Percentiles rank a stretch among this genome's conserved stretches.
These are phyloP conservation scores for Malacoctenus gilli DNA, from an alignment of 2,797 vertebrate species.

Conservation along the genomic window DNA sequence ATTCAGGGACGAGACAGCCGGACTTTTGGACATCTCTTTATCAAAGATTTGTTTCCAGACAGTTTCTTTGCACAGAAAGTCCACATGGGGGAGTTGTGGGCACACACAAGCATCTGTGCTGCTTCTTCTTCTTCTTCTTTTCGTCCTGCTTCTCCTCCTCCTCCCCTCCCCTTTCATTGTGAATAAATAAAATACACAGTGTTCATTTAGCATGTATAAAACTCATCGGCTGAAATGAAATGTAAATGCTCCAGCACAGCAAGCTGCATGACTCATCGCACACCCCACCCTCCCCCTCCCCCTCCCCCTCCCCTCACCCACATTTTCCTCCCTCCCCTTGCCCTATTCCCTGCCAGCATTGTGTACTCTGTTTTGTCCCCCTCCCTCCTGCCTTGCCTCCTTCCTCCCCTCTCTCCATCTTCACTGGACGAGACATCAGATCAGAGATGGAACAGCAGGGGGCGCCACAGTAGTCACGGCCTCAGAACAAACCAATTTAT, in stretches of 20 bases:
- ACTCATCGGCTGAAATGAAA: slow-evolving; percentile 57
- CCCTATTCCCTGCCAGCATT: slow-evolving; percentile 37
- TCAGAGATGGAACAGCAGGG: slow-evolving; percentile 50
- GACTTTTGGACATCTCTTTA: no score
- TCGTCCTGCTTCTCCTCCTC: no score
- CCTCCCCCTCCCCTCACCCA: no score
- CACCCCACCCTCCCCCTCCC: no score
- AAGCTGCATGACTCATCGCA: slow-evolving; percentile 54
- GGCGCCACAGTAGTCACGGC: slow-evolving; percentile 40
- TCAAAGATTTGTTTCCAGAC: no score
- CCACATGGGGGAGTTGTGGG: slow-evolving; percentile 74
- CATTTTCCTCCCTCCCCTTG: slow-evolving; percentile 4
- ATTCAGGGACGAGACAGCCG: no score
- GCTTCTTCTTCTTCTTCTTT: background rate
- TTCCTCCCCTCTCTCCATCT: background rate
- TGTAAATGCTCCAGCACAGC: slow-evolving; percentile 58
- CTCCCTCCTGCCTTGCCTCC: no score
- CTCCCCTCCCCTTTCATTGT: background rate
- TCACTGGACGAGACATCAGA: slow-evolving; percentile 9
- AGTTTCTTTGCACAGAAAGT: background rate
- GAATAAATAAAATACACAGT: slow-evolving; percentile 39
- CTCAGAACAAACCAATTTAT: slow-evolving; percentile 67
- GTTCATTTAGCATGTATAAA: slow-evolving; percentile 61
- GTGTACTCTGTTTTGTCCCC: slow-evolving; percentile 16
- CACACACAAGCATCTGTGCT: slow-evolving; percentile 11